A percentile compares a stretch with the other conserved stretches of the same genome.
Conservation (phyloP, 2,113 vertebrate genomes). For the Ochotona princeps region DNA sequence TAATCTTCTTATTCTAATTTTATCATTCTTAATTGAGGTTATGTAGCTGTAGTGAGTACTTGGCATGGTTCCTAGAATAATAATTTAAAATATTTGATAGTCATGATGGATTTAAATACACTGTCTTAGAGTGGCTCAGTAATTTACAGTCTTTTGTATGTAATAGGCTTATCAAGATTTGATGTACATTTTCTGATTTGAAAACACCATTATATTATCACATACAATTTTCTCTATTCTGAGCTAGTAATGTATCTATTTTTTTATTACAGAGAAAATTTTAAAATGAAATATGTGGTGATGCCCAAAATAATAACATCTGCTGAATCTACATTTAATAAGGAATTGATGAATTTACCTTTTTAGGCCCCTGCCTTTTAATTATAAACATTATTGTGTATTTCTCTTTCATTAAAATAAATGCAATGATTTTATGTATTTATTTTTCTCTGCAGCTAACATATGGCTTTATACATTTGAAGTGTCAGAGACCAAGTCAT, state of each 20-base stretch:
- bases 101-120: slow-evolving; percentile 21
- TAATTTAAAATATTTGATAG: neutral
- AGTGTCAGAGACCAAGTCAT: neutral
- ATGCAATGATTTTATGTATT: neutral
- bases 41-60: neutral
- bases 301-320: neutral
- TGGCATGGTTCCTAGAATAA: neutral
- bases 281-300: neutral
- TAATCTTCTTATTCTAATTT: neutral
- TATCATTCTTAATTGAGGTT: neutral
- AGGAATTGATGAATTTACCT: rapidly evolving
- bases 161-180: neutral
- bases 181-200: neutral
- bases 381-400: neutral
- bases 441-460: neutral
- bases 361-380: neutral
- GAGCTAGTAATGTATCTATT: neutral
- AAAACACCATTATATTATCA: neutral
- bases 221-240: neutral
- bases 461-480: neutral
- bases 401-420: neutral
- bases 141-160: neutral
- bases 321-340: neutral
- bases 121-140: neutral
- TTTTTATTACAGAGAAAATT: neutral